phyloP scores from a whole-genome alignment of 2,888 invertebrate species.

The Lissocephala sabroskyi region DNA sequence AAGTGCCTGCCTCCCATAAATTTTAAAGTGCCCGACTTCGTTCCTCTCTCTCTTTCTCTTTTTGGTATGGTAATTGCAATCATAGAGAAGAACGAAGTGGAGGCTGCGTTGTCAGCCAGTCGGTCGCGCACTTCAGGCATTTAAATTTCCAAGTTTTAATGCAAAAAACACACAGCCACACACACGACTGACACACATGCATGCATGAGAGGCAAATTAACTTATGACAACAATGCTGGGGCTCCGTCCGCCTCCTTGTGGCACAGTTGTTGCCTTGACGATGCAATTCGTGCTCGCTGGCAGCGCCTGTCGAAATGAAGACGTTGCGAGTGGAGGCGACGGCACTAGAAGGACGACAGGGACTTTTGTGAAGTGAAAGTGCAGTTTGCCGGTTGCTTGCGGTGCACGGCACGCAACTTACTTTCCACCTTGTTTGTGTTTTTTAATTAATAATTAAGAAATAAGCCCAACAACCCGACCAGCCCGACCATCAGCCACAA shows the following conservation, averaged over 20 bases:
- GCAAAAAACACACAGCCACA: conserved; percentile 32
- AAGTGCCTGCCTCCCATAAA: no score
- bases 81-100: not conserved
- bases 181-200: conserved; percentile 45
- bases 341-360: no score
- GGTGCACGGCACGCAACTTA: conserved; percentile 47
- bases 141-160: conserved; percentile 62
- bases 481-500: no score
- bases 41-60: no score
- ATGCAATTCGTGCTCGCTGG: not conserved
- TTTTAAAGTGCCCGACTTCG: no score
- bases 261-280: conserved; percentile 53
- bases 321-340: no score
- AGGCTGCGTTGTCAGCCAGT: not conserved
- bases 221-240: conserved; percentile 51
- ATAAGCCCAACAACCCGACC: conserved; percentile 55
- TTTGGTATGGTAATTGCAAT: not conserved
- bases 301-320: not conserved
- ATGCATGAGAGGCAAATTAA: conserved; percentile 53
- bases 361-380: conserved; percentile 46
- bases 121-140: conserved; percentile 41
- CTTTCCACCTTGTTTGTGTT: conserved; percentile 55
- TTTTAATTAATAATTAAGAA: conserved; percentile 64
- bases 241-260: conserved; percentile 21
- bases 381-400: no score